Evolutionary conservation across 2,113 vertebrate genomes (phyloP).

Genomic region (Mionectes macconnelli): DNA sequence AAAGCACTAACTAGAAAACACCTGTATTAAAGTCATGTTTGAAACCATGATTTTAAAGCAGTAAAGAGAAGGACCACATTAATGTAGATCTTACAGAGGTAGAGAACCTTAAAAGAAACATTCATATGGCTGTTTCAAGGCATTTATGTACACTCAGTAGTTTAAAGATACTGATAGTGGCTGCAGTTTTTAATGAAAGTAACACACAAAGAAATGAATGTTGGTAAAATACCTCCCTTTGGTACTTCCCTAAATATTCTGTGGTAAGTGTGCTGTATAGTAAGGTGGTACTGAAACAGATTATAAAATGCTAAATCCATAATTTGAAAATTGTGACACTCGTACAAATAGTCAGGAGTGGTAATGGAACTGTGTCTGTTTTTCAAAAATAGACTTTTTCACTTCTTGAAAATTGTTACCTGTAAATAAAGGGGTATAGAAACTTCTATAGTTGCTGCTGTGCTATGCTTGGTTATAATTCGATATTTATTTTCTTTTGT

Average conservation of each 20-base stretch:
- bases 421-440: neutral
- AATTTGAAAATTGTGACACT: neutral
- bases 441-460: neutral
- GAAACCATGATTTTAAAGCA: neutral
- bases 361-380: neutral
- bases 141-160: neutral
- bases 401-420: neutral
- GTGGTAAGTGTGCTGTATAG: neutral
- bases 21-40: accelerated
- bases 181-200: neutral
- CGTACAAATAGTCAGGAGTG: neutral
- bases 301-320: neutral
- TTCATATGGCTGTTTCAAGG: neutral
- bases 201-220: neutral
- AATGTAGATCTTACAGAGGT: neutral
- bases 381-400: neutral
- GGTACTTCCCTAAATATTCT: neutral
- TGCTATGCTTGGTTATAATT: neutral
- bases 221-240: neutral
- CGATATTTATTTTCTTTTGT: neutral
- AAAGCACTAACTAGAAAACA: neutral
- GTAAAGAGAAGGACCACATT: neutral
- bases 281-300: neutral
- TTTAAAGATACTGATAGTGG: neutral
- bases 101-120: neutral